phyloP scores from a whole-genome alignment of 2,113 vertebrate species.

The Cyanoramphus novaezelandiae region DNA sequence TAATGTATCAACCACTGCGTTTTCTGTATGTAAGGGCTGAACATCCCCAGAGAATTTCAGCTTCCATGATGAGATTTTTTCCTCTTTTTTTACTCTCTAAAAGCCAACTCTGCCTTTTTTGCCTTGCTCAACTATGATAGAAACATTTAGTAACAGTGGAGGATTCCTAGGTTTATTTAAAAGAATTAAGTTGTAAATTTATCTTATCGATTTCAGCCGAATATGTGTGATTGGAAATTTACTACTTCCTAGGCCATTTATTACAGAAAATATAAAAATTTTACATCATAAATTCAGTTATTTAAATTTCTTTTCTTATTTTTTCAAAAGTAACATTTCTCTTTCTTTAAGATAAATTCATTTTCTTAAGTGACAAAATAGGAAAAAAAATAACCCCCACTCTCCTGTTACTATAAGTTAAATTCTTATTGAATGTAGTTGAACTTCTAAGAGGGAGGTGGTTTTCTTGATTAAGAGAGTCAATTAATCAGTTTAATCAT shows the following conservation, averaged over 20 bases:
- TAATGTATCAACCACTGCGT: neutral
- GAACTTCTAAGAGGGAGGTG: neutral
- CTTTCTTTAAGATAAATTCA: neutral
- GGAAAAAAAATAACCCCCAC: fast-evolving
- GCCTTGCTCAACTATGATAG: neutral
- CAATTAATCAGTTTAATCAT: neutral
- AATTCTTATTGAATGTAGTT: neutral
- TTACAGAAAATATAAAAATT: neutral
- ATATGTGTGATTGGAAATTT: neutral
- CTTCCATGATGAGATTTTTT: neutral
- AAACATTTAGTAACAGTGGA: neutral
- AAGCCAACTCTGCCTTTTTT: neutral
- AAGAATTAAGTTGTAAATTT: neutral
- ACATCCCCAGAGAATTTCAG: neutral
- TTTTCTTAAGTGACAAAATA: neutral
- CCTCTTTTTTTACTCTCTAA: neutral
- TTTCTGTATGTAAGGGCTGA: neutral
- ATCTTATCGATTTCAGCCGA: neutral
- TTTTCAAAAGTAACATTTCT: neutral
- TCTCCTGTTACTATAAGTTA: neutral
- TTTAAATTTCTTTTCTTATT: neutral
- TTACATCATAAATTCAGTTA: neutral
- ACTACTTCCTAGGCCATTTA: neutral
- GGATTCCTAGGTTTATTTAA: neutral
- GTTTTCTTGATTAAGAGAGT: neutral